A percentile compares a stretch with the other conserved stretches of the same genome.
phyloP scores from a whole-genome alignment of 2,113 vertebrate species.

The Psophia crepitans region DNA sequence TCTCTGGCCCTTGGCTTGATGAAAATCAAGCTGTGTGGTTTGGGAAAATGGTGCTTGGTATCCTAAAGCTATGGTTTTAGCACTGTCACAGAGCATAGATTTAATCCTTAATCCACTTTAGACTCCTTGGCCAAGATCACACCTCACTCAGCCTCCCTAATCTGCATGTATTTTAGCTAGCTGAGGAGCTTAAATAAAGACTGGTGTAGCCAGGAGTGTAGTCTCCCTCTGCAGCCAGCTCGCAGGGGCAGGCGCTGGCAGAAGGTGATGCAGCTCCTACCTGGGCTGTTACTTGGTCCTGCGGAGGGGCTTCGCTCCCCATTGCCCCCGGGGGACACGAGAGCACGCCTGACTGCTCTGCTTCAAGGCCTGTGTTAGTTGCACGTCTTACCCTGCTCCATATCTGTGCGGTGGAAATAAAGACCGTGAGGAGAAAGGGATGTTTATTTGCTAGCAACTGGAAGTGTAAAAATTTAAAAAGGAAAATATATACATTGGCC shows the following conservation, averaged over 20 bases:
- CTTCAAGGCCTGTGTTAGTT: background rate
- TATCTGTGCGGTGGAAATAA: background rate
- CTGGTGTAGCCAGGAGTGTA: background rate
- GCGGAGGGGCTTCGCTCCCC: background rate
- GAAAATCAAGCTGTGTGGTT: background rate
- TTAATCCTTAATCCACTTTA: background rate
- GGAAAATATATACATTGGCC: background rate
- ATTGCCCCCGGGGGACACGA: background rate
- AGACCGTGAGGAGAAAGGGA: background rate
- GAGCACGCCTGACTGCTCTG: background rate
- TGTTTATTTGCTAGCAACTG: background rate
- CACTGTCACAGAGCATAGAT: background rate
- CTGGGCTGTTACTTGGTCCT: background rate
- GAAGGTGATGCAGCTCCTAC: background rate
- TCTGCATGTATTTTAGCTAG: background rate
- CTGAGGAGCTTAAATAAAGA: background rate
- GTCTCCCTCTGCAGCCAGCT: background rate
- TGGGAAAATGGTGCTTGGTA: background rate
- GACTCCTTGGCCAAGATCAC: background rate
- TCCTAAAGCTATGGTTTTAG: background rate
- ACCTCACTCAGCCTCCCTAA: background rate
- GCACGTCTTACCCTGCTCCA: accelerated
- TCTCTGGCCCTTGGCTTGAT: background rate
- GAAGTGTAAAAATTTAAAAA: background rate
- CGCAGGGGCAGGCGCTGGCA: background rate